Evolutionary conservation across 2,797 vertebrate genomes (phyloP).

Genomic region (Characodon lateralis): DNA sequence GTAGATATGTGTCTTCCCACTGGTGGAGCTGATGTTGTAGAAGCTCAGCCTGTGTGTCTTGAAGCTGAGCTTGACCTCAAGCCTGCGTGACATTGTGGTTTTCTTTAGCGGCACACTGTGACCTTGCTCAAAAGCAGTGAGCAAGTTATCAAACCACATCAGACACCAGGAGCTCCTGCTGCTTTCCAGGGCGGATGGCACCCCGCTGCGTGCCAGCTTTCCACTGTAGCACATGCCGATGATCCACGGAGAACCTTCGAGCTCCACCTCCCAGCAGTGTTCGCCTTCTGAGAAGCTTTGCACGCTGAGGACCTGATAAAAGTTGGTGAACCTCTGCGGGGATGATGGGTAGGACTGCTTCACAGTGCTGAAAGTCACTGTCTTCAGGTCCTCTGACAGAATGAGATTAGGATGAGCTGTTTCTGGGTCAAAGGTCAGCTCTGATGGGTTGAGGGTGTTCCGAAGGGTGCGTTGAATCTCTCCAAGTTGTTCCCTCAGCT

Average conservation of each 20-base stretch:
- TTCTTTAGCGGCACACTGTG: conserved; percentile 69
- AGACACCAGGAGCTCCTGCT: conserved; percentile 78
- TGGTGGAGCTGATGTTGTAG: conserved; percentile 68
- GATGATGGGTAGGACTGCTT: conserved; percentile 68
- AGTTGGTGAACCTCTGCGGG: conserved; percentile 74
- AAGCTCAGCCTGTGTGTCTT: conserved; percentile 73
- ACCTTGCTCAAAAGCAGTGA: conserved; percentile 76
- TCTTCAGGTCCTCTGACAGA: conserved; percentile 80
- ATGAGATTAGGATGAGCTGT: conserved; percentile 78
- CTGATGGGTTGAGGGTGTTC: conserved; percentile 77
- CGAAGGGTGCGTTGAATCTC: conserved; percentile 70
- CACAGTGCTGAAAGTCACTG: conserved; percentile 65
- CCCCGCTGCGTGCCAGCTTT: conserved; percentile 64
- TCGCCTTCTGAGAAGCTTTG: conserved; percentile 79
- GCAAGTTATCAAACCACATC: conserved; percentile 81
- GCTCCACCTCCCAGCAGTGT: conserved; percentile 76
- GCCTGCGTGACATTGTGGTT: conserved; percentile 67
- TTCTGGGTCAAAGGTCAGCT: conserved; percentile 79
- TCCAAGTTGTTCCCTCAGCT: conserved; percentile 63
- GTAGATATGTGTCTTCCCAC: conserved; percentile 75
- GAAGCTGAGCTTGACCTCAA: conserved; percentile 79
- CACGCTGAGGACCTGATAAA: conserved; percentile 77
- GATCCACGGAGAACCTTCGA: conserved; percentile 76
- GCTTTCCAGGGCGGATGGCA: conserved; percentile 80
- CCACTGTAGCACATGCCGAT: conserved; percentile 74